Evolutionary conservation across 2,888 invertebrate species (phyloP).

Genomic region (Cremastinae sp.): DNA sequence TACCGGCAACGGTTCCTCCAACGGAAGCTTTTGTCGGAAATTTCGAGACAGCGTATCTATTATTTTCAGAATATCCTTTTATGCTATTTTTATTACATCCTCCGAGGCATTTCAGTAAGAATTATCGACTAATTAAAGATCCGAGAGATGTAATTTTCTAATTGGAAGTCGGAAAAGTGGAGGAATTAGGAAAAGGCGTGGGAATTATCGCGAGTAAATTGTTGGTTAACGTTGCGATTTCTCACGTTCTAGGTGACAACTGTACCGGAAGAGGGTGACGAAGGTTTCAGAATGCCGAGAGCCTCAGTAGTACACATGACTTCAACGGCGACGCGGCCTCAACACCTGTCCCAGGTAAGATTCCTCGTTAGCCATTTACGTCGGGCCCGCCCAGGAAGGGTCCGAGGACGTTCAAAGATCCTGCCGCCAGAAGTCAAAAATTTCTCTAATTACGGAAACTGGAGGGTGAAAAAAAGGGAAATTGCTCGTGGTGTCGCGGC

Average conservation of each 20-base stretch:
- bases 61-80: no score
- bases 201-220: slow-evolving; percentile 18
- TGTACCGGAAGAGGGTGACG: slow-evolving; percentile 76
- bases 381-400: neutral
- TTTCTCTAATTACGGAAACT: no score
- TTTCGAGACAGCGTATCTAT: no score
- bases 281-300: slow-evolving; percentile 78
- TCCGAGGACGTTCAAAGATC: slow-evolving; percentile 16
- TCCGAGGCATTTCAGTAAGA: no score
- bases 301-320: slow-evolving; percentile 79
- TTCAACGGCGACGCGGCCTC: slow-evolving; percentile 77
- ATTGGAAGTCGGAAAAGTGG: neutral
- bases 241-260: slow-evolving; percentile 76
- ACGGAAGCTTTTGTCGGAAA: no score
- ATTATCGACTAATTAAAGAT: no score
- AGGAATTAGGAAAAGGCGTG: slow-evolving; percentile 13
- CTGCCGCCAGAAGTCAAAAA: neutral
- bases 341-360: slow-evolving; percentile 79
- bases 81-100: no score
- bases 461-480: no score
- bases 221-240: neutral
- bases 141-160: no score
- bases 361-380: neutral
- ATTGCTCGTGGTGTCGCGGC: no score
- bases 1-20: no score